phyloP scores from a whole-genome alignment of 2,888 invertebrate species.

The Caenorhabditis sp. region DNA sequence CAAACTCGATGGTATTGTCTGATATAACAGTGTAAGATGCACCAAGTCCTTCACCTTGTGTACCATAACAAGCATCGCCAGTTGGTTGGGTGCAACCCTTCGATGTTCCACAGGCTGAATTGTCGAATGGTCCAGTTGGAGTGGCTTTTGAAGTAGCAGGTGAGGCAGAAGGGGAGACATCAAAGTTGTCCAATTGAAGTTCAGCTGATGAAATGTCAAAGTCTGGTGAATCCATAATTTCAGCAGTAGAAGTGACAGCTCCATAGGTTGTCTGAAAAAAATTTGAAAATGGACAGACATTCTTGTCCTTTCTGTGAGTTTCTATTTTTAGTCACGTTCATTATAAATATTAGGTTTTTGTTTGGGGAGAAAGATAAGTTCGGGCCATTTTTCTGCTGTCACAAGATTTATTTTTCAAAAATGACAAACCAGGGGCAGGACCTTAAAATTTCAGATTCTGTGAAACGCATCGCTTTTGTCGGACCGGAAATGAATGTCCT shows the following conservation, averaged over 20 bases:
- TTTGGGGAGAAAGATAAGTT: too few species aligned
- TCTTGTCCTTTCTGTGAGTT: too few species aligned
- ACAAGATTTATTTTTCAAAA: too few species aligned
- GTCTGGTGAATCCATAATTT: not conserved
- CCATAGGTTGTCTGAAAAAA: not conserved
- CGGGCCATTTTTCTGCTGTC: too few species aligned
- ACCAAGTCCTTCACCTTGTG: slow-evolving; percentile 8
- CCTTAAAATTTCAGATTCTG: too few species aligned
- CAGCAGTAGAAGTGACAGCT: not conserved
- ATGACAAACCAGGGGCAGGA: too few species aligned
- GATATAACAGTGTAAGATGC: slow-evolving; percentile 11
- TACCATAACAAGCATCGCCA: slow-evolving; percentile 11
- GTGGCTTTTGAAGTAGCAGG: slow-evolving; percentile 4
- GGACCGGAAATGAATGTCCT: too few species aligned
- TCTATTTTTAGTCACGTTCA: too few species aligned
- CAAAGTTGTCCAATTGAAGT: not conserved
- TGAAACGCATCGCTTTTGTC: too few species aligned
- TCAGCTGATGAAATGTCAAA: not conserved
- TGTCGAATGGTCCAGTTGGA: slow-evolving; percentile 11
- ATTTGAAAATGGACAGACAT: not conserved
- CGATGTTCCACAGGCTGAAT: slow-evolving; percentile 18
- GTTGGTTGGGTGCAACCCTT: slow-evolving; percentile 31
- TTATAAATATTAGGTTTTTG: too few species aligned
- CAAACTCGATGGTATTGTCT: slow-evolving; percentile 14
- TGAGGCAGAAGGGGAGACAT: not conserved